Evolutionary conservation across 2,113 vertebrate species (phyloP).

Genomic region (Capreolus pygargus): DNA sequence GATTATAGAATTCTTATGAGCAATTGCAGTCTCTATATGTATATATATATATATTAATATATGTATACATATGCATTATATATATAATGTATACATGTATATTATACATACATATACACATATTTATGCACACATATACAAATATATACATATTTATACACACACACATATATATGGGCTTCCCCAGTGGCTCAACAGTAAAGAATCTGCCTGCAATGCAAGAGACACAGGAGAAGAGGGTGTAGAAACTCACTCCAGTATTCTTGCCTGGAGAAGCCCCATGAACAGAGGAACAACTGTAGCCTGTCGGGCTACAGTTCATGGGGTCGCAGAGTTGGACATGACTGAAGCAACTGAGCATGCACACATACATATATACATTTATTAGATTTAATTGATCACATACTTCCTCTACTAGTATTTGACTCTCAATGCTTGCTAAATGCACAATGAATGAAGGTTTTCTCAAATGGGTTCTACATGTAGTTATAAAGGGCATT

Average conservation of each 20-base stretch:
- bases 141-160: not conserved
- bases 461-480: not conserved
- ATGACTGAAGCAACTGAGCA: not conserved
- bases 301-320: not conserved
- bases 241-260: not conserved
- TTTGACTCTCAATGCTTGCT: not conserved
- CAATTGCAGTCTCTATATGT: not conserved
- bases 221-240: not conserved
- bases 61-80: not conserved
- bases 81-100: not conserved
- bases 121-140: too few species aligned
- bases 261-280: not conserved
- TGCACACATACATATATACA: rapidly evolving
- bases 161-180: not conserved
- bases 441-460: rapidly evolving
- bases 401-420: rapidly evolving
- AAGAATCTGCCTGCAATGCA: not conserved
- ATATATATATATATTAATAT: not conserved
- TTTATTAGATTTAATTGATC: too few species aligned
- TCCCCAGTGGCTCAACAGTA: not conserved
- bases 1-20: not conserved
- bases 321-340: not conserved
- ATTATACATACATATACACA: not conserved
- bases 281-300: not conserved
- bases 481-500: not conserved